Base-by-base conservation (phyloP, 2,797 vertebrate genomes). In the Pelochelys cantorii region DNA sequence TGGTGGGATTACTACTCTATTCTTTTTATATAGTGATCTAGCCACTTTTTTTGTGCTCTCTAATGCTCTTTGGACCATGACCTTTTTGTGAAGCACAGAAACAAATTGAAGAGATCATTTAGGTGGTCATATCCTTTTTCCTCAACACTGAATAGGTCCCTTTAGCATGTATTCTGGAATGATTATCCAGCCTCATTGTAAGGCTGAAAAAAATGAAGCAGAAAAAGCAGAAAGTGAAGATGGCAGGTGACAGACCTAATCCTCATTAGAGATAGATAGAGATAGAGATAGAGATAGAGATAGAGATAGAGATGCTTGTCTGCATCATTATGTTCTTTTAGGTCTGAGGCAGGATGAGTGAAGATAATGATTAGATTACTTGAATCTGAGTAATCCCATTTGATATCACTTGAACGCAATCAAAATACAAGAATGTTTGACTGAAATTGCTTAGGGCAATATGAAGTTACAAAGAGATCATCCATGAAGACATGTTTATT, bases 21-120 rank as follows among this genome's bases (percentile, higher is more conserved):
- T 90, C 85, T 59, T 22, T 29, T 80, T 25, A 12, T 56, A 2
- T 1, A 57, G 78, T 11, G 1, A 83, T 93, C 13, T 1, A 89
- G 81, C 37, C 0, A 0, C 14, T 48, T n/a, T 37, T 37, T 48
- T 80, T 59, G 1, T 2, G 57, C 1, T 79, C 77, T 65, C 80
- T 53, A 1, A 31, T 22, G 9, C 14, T 56, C 3, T 53, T 89
- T 57, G 3, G 8, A 85, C 37, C 2, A 23, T 55, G 23, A 31
- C 37, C 75, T 3, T 83, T 25, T 23, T 0, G 1, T 18, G 0
- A 86, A 29, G 37, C 81, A 11, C 48, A 80, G 83, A 94, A 55
- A 11, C 0, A 31, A 8, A 62, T 3, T 2, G 60, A 78, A 57
- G 71, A n/a, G 37, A 75, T 4, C 17, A 83, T 13, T 4, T 25